A percentile compares a stretch with the other conserved stretches of the same genome.
Evolutionary conservation across 2,113 vertebrate genomes (phyloP).

Genomic region (Callorhinus ursinus): DNA sequence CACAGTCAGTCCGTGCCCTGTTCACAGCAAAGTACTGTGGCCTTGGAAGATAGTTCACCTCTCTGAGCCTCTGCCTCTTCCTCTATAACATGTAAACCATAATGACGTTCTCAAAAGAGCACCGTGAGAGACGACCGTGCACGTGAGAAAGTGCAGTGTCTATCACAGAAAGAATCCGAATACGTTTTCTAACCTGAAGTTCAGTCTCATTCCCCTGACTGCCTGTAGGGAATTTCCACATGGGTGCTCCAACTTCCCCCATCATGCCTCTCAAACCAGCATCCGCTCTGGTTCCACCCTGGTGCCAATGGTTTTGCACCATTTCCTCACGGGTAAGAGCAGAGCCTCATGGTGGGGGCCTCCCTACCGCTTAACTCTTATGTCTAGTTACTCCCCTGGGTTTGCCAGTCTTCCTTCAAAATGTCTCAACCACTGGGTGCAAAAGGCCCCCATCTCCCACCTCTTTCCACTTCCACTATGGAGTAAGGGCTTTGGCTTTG

Average conservation of each 20-base stretch:
- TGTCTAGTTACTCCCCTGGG: not conserved
- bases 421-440: not conserved
- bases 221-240: not conserved
- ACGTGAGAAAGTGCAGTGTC: not conserved
- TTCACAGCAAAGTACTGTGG: not conserved
- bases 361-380: not conserved
- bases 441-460: not conserved
- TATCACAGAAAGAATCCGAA: not conserved
- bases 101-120: not conserved
- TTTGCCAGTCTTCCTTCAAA: not conserved
- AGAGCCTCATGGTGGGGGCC: not conserved
- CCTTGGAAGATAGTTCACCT: not conserved
- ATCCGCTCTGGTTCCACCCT: not conserved
- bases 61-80: not conserved
- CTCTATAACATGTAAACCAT: not conserved
- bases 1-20: not conserved
- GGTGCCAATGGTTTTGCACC: not conserved
- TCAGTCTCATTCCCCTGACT: not conserved
- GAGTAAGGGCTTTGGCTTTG: not conserved
- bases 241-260: too few relatives aligned
- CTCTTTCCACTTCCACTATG: not conserved
- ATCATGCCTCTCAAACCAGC: not conserved
- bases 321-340: not conserved
- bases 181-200: not conserved
- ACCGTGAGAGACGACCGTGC: fast-evolving